These are phyloP conservation scores for Syritta pipiens DNA, from an alignment of 2,888 invertebrate species.

Conservation along the genomic window DNA sequence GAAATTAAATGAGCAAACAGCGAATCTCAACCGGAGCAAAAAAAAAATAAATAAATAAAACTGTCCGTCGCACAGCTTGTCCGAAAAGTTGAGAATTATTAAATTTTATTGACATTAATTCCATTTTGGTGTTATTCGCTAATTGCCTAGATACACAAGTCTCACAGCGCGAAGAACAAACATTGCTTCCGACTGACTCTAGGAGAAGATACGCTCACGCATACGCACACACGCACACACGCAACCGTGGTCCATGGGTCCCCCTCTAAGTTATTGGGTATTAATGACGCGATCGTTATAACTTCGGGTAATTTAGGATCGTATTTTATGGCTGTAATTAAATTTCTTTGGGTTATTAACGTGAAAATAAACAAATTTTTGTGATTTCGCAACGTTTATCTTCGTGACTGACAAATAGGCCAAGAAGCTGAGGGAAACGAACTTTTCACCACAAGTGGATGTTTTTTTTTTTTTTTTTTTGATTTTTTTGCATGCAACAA, in stretches of 20 bases:
- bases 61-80: background rate
- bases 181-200: constrained; percentile 15
- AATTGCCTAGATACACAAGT: constrained; percentile 20
- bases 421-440: background rate
- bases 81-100: background rate
- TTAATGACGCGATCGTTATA: constrained; percentile 19
- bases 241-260: background rate
- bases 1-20: background rate
- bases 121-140: constrained; percentile 1
- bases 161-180: constrained; percentile 8
- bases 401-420: constrained; percentile 1
- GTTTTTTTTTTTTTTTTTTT: no score
- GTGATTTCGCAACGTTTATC: background rate
- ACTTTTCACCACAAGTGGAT: background rate
- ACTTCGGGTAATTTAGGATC: constrained; percentile 19
- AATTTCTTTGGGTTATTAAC: constrained; percentile 30
- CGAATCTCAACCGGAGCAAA: background rate
- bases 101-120: constrained; percentile 13
- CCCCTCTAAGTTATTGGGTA: constrained; percentile 20
- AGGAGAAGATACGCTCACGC: background rate
- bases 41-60: constrained; percentile 3
- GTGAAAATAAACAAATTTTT: constrained; percentile 1
- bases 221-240: background rate
- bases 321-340: constrained; percentile 18
- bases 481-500: background rate